These are phyloP conservation scores for Microtus montanus DNA, from an alignment of 2,113 vertebrate genomes.

Conservation along the genomic window DNA sequence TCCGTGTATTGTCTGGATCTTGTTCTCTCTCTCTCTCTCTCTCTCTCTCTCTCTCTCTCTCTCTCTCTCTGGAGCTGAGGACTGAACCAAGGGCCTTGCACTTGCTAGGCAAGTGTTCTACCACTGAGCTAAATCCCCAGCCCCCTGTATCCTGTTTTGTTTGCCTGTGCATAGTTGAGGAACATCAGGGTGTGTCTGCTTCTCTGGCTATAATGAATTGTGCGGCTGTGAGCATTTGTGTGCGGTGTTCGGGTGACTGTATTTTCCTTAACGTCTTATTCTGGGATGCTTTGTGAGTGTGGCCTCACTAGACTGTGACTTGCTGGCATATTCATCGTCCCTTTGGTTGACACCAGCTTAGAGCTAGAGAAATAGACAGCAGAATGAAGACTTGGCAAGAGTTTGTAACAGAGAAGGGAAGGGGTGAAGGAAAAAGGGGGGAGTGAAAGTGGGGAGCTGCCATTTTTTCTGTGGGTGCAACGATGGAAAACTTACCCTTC, in stretches of 20 bases:
- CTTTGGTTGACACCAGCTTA: background rate
- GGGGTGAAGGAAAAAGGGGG: background rate
- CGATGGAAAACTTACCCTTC: conserved; percentile 55
- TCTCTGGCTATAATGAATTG: background rate
- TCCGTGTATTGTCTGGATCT: fast-evolving
- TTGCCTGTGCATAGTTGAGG: background rate
- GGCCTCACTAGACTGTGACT: background rate
- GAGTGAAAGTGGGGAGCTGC: background rate
- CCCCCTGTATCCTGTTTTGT: too few species aligned
- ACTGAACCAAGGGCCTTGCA: too few species aligned
- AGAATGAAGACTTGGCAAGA: background rate
- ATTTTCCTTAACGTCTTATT: background rate
- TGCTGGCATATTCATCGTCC: too few species aligned
- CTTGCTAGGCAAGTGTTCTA: too few species aligned
- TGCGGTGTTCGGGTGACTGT: background rate
- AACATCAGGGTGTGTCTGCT: background rate
- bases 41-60: too few species aligned
- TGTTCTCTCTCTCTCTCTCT: too few species aligned
- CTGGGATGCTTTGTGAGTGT: background rate
- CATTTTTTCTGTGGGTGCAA: background rate
- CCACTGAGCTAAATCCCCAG: too few species aligned
- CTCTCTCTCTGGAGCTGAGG: too few species aligned
- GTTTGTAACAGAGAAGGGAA: background rate
- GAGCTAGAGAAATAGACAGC: background rate
- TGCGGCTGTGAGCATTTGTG: background rate